Percentiles rank a stretch among this genome's conserved stretches.
phyloP scores from a whole-genome alignment of 1,140 invertebrate species.

The Pogonognathellus flavescens region DNA sequence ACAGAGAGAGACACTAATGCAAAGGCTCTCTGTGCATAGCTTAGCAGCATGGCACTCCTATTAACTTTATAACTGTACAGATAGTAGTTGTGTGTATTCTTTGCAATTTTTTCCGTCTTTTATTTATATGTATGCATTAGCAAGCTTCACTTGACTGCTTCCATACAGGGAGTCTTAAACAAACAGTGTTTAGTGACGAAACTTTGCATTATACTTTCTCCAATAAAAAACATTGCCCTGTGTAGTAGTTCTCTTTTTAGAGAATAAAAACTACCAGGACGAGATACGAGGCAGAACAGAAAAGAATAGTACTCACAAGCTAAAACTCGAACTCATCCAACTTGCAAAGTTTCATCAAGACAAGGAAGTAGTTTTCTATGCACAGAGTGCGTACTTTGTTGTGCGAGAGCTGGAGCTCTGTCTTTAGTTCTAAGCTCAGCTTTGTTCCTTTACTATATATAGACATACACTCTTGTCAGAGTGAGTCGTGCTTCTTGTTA shows the following conservation, averaged over 20 bases:
- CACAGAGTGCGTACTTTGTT: neutral
- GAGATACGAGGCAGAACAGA: neutral
- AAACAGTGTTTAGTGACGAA: neutral
- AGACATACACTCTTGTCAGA: too few species aligned
- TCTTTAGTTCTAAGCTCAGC: neutral
- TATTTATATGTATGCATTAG: conserved; percentile 20
- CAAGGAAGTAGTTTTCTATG: neutral
- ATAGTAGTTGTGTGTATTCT: too few species aligned
- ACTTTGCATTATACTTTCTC: too few species aligned
- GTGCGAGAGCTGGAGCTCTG: neutral
- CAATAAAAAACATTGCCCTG: neutral
- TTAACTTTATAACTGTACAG: too few species aligned
- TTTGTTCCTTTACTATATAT: too few species aligned
- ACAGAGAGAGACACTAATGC: too few species aligned
- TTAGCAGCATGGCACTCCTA: too few species aligned
- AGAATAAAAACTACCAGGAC: neutral
- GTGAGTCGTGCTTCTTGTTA: too few species aligned
- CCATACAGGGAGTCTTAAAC: neutral
- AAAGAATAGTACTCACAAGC: neutral
- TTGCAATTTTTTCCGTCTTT: neutral
- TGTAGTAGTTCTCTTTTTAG: neutral
- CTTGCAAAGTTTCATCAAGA: conserved; percentile 29
- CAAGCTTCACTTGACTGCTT: neutral
- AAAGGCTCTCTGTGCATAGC: too few species aligned
- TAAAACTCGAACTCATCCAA: conserved; percentile 26